Evolutionary conservation across 1,140 invertebrate species (phyloP).

Genomic region (Drosophila tristis): DNA sequence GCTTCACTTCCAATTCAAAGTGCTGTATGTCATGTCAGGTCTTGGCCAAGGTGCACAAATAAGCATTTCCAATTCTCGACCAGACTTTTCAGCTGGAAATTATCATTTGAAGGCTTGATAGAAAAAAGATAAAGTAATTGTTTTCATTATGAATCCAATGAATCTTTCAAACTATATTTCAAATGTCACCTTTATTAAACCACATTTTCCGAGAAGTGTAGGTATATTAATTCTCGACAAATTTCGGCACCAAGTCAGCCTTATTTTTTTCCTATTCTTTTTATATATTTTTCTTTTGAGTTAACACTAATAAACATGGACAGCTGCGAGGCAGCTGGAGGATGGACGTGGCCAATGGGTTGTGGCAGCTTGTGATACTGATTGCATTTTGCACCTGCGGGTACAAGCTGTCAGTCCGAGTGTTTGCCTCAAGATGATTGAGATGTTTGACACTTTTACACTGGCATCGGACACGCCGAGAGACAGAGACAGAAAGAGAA

Average conservation of each 20-base stretch:
- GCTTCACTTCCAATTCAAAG: constrained; percentile 28
- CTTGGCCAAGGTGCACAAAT: not conserved
- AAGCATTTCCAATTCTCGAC: not conserved
- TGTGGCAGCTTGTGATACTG: constrained; percentile 53
- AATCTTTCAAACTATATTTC: too few relatives aligned
- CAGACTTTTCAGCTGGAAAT: not conserved
- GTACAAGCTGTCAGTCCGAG: constrained; percentile 36
- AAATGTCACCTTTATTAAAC: too few relatives aligned
- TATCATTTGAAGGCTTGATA: not conserved
- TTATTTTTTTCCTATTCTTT: constrained; percentile 5
- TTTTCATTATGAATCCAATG: too few relatives aligned
- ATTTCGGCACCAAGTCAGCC: not conserved
- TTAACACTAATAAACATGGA: constrained; percentile 48
- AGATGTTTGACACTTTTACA: constrained; percentile 34
- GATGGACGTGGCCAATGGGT: constrained; percentile 22
- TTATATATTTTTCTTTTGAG: not conserved
- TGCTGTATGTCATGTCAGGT: constrained; percentile 13
- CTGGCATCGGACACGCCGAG: not conserved
- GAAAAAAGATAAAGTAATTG: too few relatives aligned
- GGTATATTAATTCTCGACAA: not conserved
- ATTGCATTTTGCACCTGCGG: constrained; percentile 55
- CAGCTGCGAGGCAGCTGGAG: constrained; percentile 27
- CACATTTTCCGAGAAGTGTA: too few relatives aligned
- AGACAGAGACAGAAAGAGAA: not conserved
- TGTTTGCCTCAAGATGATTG: constrained; percentile 30